Percentiles rank a stretch among this genome's conserved stretches.
Conservation (phyloP, 2,888 invertebrate species). For the Monochamus alternatus region DNA sequence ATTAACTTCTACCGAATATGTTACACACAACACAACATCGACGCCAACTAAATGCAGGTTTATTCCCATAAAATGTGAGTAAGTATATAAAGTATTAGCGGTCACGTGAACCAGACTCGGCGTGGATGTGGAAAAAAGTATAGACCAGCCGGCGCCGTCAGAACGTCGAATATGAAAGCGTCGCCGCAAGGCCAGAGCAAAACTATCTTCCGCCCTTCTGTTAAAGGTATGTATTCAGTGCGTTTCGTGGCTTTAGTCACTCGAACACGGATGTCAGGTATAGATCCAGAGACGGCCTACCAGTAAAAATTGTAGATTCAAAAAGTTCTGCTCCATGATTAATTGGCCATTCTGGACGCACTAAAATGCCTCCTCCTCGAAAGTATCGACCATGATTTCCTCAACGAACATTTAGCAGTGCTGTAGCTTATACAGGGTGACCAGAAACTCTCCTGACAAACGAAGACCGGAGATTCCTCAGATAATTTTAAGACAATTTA, state of each 20-base stretch:
- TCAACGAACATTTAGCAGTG: no score
- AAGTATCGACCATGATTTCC: no score
- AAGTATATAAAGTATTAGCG: slow-evolving; percentile 42
- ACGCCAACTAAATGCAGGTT: slow-evolving; percentile 39
- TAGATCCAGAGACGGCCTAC: neutral
- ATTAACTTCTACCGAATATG: slow-evolving; percentile 42
- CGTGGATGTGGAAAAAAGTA: slow-evolving; percentile 49
- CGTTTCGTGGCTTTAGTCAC: slow-evolving; percentile 8
- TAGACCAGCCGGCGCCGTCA: slow-evolving; percentile 35
- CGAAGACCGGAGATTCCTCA: no score
- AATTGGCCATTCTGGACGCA: no score
- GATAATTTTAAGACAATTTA: no score
- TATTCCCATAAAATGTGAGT: slow-evolving; percentile 36
- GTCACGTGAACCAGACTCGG: slow-evolving; percentile 51
- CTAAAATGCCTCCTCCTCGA: no score
- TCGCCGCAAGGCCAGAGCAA: neutral
- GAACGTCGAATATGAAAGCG: neutral
- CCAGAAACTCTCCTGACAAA: no score
- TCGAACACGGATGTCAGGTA: neutral
- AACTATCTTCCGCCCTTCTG: slow-evolving; percentile 37
- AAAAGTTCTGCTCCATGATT: no score
- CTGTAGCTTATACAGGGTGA: no score
- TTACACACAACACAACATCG: slow-evolving; percentile 43
- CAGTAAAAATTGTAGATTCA: no score
- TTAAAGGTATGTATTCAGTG: slow-evolving; percentile 15